Evolutionary conservation across 2,113 vertebrate species (phyloP).

Genomic region (Pluvialis apricaria): DNA sequence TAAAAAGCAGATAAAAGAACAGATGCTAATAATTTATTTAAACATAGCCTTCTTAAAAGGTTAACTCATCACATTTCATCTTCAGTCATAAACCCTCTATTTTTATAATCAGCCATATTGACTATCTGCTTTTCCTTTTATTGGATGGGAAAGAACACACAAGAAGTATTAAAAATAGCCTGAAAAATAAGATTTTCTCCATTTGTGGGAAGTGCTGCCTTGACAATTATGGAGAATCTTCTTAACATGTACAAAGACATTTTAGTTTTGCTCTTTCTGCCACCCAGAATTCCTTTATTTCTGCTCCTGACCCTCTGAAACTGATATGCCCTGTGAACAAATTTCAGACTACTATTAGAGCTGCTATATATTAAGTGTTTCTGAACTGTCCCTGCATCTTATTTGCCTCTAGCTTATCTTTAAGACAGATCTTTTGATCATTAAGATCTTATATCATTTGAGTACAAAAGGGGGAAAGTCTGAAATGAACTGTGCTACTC

Average conservation of each 20-base stretch:
- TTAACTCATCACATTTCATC: conserved; percentile 1
- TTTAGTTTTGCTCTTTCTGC: neutral
- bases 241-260: neutral
- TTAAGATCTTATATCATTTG: neutral
- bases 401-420: neutral
- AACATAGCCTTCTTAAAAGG: conserved; percentile 28
- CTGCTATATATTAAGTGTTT: neutral
- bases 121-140: neutral
- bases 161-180: neutral
- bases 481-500: neutral
- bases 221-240: neutral
- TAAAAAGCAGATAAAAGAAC: conserved; percentile 35
- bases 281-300: neutral
- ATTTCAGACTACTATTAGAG: neutral
- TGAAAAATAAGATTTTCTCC: neutral
- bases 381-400: neutral
- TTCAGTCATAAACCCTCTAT: neutral
- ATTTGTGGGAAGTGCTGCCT: neutral
- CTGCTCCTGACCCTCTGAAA: neutral
- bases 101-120: neutral
- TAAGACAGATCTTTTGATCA: neutral
- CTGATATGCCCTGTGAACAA: neutral
- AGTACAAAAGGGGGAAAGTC: neutral
- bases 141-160: neutral
- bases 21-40: conserved; percentile 43